Evolutionary conservation across 2,888 invertebrate genomes (phyloP), one percentile per base, ranked within the genome.

Genomic region (Gibbula magus): DNA sequence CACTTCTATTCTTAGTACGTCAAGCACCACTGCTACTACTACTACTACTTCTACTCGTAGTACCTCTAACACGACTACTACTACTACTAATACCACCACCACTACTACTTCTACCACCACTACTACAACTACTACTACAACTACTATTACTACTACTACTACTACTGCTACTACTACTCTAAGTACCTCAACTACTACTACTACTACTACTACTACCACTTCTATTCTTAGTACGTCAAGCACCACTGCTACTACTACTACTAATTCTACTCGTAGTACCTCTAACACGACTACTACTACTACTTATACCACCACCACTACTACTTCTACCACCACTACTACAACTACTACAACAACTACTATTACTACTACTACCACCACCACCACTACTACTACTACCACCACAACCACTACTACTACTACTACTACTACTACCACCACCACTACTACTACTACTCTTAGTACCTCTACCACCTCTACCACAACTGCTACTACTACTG

Each of bases 321-420:
- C 61, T 61, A n/a, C n/a, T n/a, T n/a, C n/a, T n/a, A n/a, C n/a
- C n/a, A n/a, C n/a, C n/a, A n/a, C n/a, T n/a, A n/a, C n/a, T n/a
- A n/a, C n/a, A n/a, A n/a, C n/a, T n/a, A n/a, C n/a, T n/a, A n/a
- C n/a, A n/a, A n/a, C n/a, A n/a, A n/a, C n/a, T n/a, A n/a, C n/a
- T n/a, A n/a, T n/a, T n/a, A n/a, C n/a, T n/a, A n/a, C n/a, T n/a
- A 61, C 61, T n/a, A 61, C 61, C n/a, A 61, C 61, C n/a, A 61
- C 61, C n/a, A 61, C 61, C n/a, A 61, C 61, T 61, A 61, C 61
- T 61, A 61, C 61, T 61, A 61, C 61, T 61, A 61, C 61, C n/a
- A 61, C n/a, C n/a, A n/a, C n/a, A n/a, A n/a, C n/a, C n/a, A n/a
- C n/a, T n/a, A n/a, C n/a, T n/a, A n/a, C n/a, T n/a, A 61, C 61